Base-by-base conservation (phyloP, 2,888 invertebrate genomes). In the Anaspis maculata region DNA sequence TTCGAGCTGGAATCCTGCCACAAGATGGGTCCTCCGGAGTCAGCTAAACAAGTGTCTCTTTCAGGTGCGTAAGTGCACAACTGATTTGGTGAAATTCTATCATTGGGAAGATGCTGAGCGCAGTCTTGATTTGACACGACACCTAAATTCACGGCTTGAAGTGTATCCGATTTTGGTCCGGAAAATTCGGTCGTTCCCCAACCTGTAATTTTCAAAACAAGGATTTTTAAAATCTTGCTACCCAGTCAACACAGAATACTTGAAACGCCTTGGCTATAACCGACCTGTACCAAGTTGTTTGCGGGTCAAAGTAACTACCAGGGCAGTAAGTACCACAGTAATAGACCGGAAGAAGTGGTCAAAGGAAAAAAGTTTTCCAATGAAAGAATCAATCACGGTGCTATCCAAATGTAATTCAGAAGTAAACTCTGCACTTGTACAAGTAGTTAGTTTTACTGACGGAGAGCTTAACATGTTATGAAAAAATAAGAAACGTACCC, bases 151-250 rank as follows among this genome's bases (percentile, higher is more conserved):
- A 69, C 74, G 53, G 76, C 70, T 44, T 61, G 66, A 0, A 79
- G 66, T 0, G 57, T 59, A 0, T 66, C 49, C 0, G 80, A 70
- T 9, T 45, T 54, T 0, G 67, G 62, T 0, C 74, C 78, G 0
- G 71, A 73, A 28, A 64, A 60, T 10, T 58, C 68, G 0, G 51
- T 30, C 0, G 71, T 68, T 7, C 80, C 79, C 79, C 79, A 80
- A 27, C 81, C 81, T 80, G 41, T 21, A 55, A 13, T 25, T 10
- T 10, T 7, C 5, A 10, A 9, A 10, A 10, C 10, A 5, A 25
- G n/a, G n/a, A 10, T 25, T 5, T 10, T 10, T 25, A 6, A 25
- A 25, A 25, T 5, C 10, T 10, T 6, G 10, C 10, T 5, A 9
- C 10, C 5, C 5, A 19, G 9, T 19, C 19, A 19, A 19, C 9